Conservation (phyloP, 2,888 invertebrate species). For the Orchestes rusci region DNA sequence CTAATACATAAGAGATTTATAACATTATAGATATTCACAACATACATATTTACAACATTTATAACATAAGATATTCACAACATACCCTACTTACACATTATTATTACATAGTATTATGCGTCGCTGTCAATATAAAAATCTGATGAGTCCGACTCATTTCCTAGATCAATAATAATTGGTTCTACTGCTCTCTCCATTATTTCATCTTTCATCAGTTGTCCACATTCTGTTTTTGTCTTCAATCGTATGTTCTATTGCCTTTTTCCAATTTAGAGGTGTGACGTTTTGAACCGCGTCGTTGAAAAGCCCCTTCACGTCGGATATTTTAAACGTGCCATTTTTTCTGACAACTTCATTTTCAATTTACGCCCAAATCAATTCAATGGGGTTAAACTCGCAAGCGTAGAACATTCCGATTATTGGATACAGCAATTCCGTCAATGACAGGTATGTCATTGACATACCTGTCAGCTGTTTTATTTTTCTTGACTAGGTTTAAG, state of each 20-base stretch:
- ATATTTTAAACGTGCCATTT: constrained; percentile 1
- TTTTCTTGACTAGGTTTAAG: no score
- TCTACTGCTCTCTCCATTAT: neutral
- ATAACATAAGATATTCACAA: no score
- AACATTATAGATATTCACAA: no score
- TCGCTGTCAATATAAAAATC: no score
- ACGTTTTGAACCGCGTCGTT: constrained; percentile 5
- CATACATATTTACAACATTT: no score
- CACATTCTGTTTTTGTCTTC: constrained; percentile 5
- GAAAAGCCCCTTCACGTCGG: constrained; percentile 1
- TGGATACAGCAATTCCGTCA: neutral
- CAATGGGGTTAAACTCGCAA: constrained; percentile 6
- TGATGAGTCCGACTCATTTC: neutral
- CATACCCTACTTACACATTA: no score
- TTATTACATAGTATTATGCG: no score
- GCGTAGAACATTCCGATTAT: constrained; percentile 1
- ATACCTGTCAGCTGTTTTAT: no score
- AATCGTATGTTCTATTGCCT: neutral
- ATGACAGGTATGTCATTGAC: neutral
- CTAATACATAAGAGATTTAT: no score
- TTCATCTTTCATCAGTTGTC: constrained; percentile 3
- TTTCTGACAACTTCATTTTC: neutral
- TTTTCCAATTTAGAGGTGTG: constrained; percentile 3
- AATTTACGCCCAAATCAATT: constrained; percentile 8
- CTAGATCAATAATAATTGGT: constrained; percentile 1